Evolutionary conservation across 2,113 vertebrate genomes (phyloP).

Genomic region (Sylvicapra grimmia): DNA sequence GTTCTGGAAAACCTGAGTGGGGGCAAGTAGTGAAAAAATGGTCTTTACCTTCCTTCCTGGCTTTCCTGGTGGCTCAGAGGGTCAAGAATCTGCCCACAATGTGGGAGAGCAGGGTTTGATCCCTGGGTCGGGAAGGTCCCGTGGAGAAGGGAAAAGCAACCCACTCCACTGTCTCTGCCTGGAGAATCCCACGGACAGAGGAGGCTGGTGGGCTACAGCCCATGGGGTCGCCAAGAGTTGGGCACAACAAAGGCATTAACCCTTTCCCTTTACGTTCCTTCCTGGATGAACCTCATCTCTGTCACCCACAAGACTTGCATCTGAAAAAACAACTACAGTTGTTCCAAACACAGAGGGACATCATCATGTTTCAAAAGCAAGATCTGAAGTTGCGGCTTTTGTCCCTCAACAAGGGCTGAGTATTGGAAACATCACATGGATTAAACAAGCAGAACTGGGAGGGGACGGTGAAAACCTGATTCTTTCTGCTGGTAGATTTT

Average conservation of each 20-base stretch:
- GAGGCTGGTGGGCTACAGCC: not conserved
- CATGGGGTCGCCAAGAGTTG: not conserved
- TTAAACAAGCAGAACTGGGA: not conserved
- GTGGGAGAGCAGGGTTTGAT: not conserved
- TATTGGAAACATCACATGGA: accelerated
- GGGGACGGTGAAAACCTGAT: not conserved
- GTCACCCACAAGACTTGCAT: too few species aligned
- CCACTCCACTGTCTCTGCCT: not conserved
- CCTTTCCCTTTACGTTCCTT: not conserved
- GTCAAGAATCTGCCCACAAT: not conserved
- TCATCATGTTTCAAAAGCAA: accelerated
- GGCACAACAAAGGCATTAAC: not conserved
- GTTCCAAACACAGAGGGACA: not conserved
- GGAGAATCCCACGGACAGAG: not conserved
- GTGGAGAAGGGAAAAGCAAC: not conserved
- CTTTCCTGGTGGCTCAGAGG: not conserved
- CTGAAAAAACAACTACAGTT: not conserved
- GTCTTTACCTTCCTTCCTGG: not conserved
- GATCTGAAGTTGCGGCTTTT: too few species aligned
- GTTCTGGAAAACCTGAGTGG: accelerated
- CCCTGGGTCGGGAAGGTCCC: not conserved
- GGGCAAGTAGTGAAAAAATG: accelerated
- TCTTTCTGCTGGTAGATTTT: not conserved
- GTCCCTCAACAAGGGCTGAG: accelerated
- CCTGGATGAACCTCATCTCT: not conserved